These are phyloP conservation scores for Odobenus rosmarus DNA, from an alignment of 2,113 vertebrate genomes.

Conservation along the genomic window DNA sequence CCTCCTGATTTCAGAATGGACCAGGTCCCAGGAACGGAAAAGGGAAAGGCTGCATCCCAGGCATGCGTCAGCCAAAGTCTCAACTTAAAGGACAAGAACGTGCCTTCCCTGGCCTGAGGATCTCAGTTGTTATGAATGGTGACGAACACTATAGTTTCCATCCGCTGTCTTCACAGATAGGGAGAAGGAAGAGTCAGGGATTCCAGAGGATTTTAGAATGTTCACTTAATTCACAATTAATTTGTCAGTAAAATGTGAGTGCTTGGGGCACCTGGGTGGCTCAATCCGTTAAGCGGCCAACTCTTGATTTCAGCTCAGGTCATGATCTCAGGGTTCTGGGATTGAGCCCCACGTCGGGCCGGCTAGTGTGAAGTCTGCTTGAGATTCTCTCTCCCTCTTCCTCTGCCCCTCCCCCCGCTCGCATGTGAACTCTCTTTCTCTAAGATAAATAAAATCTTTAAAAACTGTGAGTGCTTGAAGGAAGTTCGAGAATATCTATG, in stretches of 20 bases:
- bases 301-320: not conserved
- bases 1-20: not conserved
- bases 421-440: not conserved
- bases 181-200: not conserved
- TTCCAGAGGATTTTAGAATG: not conserved
- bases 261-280: not conserved
- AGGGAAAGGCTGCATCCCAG: not conserved
- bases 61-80: not conserved
- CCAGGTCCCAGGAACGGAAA: not conserved
- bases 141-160: too few species aligned
- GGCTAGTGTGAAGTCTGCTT: not conserved
- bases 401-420: not conserved
- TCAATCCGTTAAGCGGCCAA: not conserved
- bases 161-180: not conserved
- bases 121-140: not conserved
- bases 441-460: not conserved
- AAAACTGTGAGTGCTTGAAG: not conserved
- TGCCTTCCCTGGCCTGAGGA: not conserved
- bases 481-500: too few species aligned
- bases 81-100: fast-evolving
- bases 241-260: not conserved
- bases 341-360: not conserved
- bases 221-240: not conserved
- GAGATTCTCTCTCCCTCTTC: not conserved
- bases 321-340: not conserved